Percentiles rank a stretch among this genome's conserved stretches.
Evolutionary conservation across 2,888 invertebrate genomes (phyloP).

Genomic region (Rhaphigaster nebulosa): DNA sequence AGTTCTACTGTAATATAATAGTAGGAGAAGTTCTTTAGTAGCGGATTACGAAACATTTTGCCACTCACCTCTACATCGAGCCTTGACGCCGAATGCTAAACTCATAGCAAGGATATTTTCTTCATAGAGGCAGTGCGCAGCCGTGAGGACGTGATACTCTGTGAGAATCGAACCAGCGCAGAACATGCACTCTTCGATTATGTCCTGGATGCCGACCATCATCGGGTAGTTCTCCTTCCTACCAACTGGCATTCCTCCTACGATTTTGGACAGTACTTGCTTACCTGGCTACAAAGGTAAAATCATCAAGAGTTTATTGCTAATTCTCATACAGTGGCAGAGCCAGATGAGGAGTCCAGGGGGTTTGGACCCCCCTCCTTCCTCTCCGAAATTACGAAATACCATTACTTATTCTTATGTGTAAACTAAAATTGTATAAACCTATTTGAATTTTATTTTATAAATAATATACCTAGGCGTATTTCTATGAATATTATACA

Average conservation of each 20-base stretch:
- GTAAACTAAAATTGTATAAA: too few relatives aligned
- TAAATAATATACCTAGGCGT: too few relatives aligned
- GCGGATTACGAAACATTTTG: background rate
- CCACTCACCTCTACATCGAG: background rate
- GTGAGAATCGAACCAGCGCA: constrained; percentile 60
- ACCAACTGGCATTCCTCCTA: background rate
- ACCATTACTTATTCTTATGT: too few relatives aligned
- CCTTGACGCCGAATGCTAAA: background rate
- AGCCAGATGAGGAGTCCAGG: too few relatives aligned
- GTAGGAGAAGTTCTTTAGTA: too few relatives aligned
- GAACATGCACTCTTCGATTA: constrained; percentile 8
- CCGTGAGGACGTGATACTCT: constrained; percentile 58
- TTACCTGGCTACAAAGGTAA: background rate
- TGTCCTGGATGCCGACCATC: constrained; percentile 53
- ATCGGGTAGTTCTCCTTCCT: constrained; percentile 49
- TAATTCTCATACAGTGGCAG: too few relatives aligned
- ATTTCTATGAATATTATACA: too few relatives aligned
- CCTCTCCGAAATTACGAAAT: too few relatives aligned
- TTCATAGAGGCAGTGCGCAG: constrained; percentile 56
- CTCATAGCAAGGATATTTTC: background rate
- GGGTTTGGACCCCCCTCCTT: too few relatives aligned
- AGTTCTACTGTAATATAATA: too few relatives aligned
- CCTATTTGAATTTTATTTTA: too few relatives aligned
- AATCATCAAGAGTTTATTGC: background rate
- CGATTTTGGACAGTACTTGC: background rate